phyloP scores from a whole-genome alignment of 2,113 vertebrate genomes.

The Salvelinus fontinalis region DNA sequence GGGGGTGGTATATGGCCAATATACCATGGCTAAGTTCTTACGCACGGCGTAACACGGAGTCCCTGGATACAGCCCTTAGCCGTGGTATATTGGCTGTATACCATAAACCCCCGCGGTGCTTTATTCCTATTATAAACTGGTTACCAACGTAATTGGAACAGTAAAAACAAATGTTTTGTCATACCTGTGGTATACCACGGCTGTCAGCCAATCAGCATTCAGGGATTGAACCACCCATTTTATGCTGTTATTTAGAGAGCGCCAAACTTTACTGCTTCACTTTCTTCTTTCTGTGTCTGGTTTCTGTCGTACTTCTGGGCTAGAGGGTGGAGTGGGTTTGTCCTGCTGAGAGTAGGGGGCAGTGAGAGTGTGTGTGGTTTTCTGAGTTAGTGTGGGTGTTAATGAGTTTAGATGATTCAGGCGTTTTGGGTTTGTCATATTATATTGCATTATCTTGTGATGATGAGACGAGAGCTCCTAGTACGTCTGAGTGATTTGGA shows the following conservation, averaged over 20 bases:
- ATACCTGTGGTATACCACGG: too few relatives aligned
- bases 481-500: conserved; percentile 43
- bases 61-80: too few relatives aligned
- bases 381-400: not conserved
- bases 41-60: too few relatives aligned
- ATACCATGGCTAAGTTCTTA: too few relatives aligned
- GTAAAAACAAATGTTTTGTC: too few relatives aligned
- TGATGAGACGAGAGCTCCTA: not conserved
- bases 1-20: not conserved
- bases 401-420: not conserved
- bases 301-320: not conserved
- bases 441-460: conserved; percentile 2
- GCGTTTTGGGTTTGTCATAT: not conserved
- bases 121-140: too few relatives aligned
- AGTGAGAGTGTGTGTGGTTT: not conserved
- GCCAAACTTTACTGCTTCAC: too few relatives aligned
- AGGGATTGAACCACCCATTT: not conserved
- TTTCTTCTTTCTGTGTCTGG: too few relatives aligned
- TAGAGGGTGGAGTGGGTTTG: not conserved
- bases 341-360: not conserved
- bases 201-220: too few relatives aligned
- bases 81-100: too few relatives aligned
- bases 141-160: too few relatives aligned
- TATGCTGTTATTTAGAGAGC: not conserved
- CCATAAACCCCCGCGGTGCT: too few relatives aligned